Evolutionary conservation across 1,140 invertebrate genomes (phyloP).

Genomic region (Penaeus vannamei): DNA sequence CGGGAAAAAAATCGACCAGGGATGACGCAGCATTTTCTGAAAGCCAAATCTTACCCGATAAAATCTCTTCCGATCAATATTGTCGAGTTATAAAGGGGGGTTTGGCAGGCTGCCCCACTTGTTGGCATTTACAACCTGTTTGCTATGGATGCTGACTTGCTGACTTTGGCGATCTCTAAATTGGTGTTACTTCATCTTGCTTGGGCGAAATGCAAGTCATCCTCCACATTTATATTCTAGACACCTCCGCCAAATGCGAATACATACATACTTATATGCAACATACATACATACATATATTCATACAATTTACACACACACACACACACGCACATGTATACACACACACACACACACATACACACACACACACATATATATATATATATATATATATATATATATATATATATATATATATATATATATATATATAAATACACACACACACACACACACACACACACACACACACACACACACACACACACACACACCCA

Average conservation of each 20-base stretch:
- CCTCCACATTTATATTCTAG: too few species aligned
- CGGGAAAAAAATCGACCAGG: too few species aligned
- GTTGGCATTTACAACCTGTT: too few species aligned
- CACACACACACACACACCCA: constrained; percentile 1
- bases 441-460: not conserved
- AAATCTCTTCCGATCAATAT: too few species aligned
- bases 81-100: too few species aligned
- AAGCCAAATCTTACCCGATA: too few species aligned
- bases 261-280: constrained; percentile 12
- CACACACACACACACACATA: constrained; percentile 1
- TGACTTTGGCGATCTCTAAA: too few species aligned
- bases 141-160: too few species aligned
- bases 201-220: too few species aligned
- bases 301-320: constrained; percentile 5
- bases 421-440: not conserved
- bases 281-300: constrained; percentile 4
- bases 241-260: not conserved
- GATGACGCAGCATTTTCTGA: too few species aligned
- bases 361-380: not conserved
- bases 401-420: not conserved
- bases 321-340: constrained; percentile 2
- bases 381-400: not conserved
- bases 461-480: constrained; percentile 10
- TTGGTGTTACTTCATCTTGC: too few species aligned
- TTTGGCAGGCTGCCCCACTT: too few species aligned